phyloP scores from a whole-genome alignment of 1,140 invertebrate species.

The Drosophila littoralis region DNA sequence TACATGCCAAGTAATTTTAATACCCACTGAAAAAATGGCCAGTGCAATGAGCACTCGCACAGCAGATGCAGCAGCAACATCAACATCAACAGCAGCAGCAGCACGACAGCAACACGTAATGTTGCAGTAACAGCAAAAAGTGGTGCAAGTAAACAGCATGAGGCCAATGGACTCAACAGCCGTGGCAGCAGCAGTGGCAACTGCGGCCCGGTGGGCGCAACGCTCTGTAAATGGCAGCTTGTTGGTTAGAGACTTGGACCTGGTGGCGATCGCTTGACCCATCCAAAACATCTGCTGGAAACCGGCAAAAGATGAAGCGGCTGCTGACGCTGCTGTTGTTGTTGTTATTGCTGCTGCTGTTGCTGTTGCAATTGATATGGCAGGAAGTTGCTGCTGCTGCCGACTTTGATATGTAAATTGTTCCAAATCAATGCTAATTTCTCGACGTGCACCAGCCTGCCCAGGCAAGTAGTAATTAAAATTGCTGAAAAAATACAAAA shows the following conservation, averaged over 20 bases:
- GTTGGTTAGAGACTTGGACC: constrained; percentile 26
- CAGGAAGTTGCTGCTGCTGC: constrained; percentile 33
- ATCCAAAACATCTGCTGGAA: constrained; percentile 62
- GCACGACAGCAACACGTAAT: constrained; percentile 56
- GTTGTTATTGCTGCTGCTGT: too few relatives aligned
- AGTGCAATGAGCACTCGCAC: constrained; percentile 68
- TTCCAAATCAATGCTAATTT: constrained; percentile 69
- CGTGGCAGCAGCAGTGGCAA: constrained; percentile 34
- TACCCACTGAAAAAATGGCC: constrained; percentile 61
- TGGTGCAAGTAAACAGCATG: constrained; percentile 72
- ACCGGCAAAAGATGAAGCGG: constrained; percentile 30
- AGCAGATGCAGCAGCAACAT: constrained; percentile 40
- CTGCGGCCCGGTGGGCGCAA: constrained; percentile 35
- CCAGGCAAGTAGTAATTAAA: constrained; percentile 66
- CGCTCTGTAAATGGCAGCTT: constrained; percentile 65
- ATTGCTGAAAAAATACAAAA: constrained; percentile 48
- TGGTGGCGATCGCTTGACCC: constrained; percentile 58
- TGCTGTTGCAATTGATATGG: constrained; percentile 39
- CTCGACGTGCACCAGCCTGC: constrained; percentile 32
- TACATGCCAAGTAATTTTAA: constrained; percentile 81
- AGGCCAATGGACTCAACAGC: constrained; percentile 69
- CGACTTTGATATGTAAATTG: constrained; percentile 77
- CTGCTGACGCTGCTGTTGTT: constrained; percentile 24
- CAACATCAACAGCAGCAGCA: constrained; percentile 15
- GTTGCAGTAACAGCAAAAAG: constrained; percentile 61